These are phyloP conservation scores for Nemotelus pantherinus DNA, from an alignment of 2,888 invertebrate genomes.

Conservation along the genomic window DNA sequence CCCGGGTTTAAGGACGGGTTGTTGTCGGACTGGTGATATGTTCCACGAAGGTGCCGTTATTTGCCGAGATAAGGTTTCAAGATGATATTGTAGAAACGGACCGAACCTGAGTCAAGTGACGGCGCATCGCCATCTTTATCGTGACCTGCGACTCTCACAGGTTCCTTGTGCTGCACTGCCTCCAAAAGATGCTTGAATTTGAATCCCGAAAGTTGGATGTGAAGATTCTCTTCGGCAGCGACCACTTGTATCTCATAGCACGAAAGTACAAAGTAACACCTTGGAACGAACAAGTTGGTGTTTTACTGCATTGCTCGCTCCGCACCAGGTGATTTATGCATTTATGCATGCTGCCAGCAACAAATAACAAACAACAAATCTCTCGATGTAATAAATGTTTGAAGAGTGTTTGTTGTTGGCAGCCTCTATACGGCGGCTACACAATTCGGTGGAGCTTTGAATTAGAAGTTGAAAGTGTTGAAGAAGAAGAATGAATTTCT, in stretches of 20 bases:
- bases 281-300: constrained; percentile 1
- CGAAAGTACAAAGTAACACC: constrained; percentile 15
- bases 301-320: neutral
- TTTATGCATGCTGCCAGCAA: constrained; percentile 37
- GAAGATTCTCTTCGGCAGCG: neutral
- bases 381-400: constrained; percentile 21
- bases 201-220: neutral
- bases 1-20: constrained; percentile 9
- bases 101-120: constrained; percentile 1
- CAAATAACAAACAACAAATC: constrained; percentile 36
- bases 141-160: constrained; percentile 15
- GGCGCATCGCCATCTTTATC: constrained; percentile 12
- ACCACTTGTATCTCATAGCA: neutral
- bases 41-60: too few relatives aligned
- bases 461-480: constrained; percentile 40
- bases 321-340: constrained; percentile 28
- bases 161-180: constrained; percentile 1
- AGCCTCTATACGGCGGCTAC: neutral
- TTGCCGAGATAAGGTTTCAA: too few relatives aligned
- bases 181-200: neutral
- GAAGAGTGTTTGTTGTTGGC: constrained; percentile 10
- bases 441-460: constrained; percentile 7
- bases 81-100: too few relatives aligned
- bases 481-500: constrained; percentile 32
- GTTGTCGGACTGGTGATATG: neutral